Evolutionary conservation across 2,888 invertebrate genomes (phyloP).

Genomic region (Saturnia japonica): DNA sequence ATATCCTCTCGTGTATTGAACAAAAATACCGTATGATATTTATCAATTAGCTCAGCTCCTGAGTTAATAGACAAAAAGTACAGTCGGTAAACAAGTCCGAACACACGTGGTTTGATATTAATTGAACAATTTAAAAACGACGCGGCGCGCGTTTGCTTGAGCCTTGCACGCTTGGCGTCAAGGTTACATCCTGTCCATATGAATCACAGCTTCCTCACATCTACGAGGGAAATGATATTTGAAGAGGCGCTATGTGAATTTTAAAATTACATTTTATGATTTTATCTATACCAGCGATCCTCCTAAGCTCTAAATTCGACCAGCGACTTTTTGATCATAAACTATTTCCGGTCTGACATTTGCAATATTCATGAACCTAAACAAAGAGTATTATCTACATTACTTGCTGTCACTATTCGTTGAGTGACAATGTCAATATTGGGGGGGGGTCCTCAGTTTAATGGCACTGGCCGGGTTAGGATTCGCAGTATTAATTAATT

Average conservation of each 20-base stretch:
- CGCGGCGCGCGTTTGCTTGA: neutral
- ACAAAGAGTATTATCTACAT: too few relatives aligned
- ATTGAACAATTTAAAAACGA: slow-evolving; percentile 10
- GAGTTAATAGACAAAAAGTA: neutral
- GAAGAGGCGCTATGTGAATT: neutral
- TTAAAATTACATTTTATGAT: neutral
- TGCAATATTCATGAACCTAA: too few relatives aligned
- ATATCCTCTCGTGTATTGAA: neutral
- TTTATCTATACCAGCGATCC: too few relatives aligned
- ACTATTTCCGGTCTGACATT: too few relatives aligned
- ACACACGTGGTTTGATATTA: slow-evolving; percentile 8
- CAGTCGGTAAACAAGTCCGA: neutral
- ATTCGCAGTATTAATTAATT: too few relatives aligned
- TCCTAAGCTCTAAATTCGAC: too few relatives aligned
- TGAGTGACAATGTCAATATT: too few relatives aligned
- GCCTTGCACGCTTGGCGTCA: slow-evolving; percentile 15
- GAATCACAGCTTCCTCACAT: slow-evolving; percentile 17
- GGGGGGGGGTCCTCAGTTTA: too few relatives aligned
- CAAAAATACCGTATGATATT: neutral
- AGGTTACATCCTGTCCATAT: slow-evolving; percentile 20
- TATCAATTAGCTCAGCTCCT: neutral
- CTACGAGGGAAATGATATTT: neutral
- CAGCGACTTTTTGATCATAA: too few relatives aligned
- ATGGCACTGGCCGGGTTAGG: too few relatives aligned
- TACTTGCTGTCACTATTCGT: too few relatives aligned